Base-by-base conservation (phyloP, 2,113 vertebrate genomes). In the Syrmaticus mikado region DNA sequence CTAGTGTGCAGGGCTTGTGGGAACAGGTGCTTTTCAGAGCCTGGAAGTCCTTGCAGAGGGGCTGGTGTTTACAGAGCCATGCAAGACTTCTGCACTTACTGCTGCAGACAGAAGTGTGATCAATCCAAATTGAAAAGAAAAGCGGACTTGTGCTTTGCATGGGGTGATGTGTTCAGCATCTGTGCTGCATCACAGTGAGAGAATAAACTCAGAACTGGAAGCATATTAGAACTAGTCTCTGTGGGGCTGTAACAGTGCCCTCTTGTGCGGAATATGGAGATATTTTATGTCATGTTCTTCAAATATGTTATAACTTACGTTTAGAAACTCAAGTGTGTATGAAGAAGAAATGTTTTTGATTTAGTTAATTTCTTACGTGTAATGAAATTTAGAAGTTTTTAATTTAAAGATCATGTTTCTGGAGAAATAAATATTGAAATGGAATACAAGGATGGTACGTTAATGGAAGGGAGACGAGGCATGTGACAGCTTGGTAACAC, bases 81-180 rank as follows among this genome's bases (percentile, higher is more conserved):
- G 4, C n/a, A 11, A 16, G 58, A 13, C 36, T 52, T 4, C 0
- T 22, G 55, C 5, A 0, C 24, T 53, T 6, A 4, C 0, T 5
- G 67, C 53, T 1, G 1, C 21, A 19, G 34, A 6, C 17, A 8
- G 68, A 7, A 17, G 74, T 0, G 2, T 28, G 58, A 61, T 3
- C 18, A 32, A 8, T 41, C 1, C 0, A 15, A 22, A 4, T 0
- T 12, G 81, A 6, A n/a, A 34, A 2, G 9, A 48, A 64, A 61
- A 13, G 45, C 3, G 50, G 9, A 1, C 43, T 48, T 57, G 13
- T 45, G 85, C 38, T 20, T 46, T 62, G 6, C 3, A 0, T 10
- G 1, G 57, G 52, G 46, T 28, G 50, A 30, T 34, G 30, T 10
- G 0, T 40, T 72, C 0, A 0, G 58, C 13, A 1, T 52, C 76